Evolutionary conservation across 2,797 vertebrate genomes (phyloP), one percentile per base, ranked within the genome.

Genomic region (Myotis daubentonii): DNA sequence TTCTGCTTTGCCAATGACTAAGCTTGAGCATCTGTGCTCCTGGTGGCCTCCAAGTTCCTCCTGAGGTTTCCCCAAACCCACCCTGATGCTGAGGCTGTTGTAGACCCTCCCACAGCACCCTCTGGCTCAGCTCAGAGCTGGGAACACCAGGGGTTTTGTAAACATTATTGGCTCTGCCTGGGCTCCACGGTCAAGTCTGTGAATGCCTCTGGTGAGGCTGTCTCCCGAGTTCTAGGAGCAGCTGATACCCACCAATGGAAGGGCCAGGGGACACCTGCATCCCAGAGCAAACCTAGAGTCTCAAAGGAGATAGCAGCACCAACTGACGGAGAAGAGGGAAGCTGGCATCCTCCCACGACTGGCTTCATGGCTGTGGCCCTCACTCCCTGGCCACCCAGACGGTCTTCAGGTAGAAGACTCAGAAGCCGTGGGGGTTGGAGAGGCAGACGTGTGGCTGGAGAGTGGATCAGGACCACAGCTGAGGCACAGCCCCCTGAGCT

Each of bases 271-370:
- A 28, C 23, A n/a, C 53, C n/a, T 25, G 12, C 36, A 33, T 68
- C 62, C 33, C 60, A 90, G 51, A 91, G 70, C 55, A 53, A 80
- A 75, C 23, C 33, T 25, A 38, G 36, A 49, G 20, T 71, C 90
- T 96, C 28, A 7, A 12, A 60, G 51, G 70, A 68, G 7, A 11
- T 2, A 8, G 16, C 17, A 57, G 33, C 33, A 33, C 49, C 5
- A 17, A 57, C 33, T 9, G 16, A 36, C 20, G 1, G 87, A 57
- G 33, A 87, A 44, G 6, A n/a, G 8, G 10, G 33, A 72, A 17
- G 11, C 60, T 38, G 17, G 17, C 28, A 6, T 60, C 36, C 22
- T 53, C 49, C 38, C 0, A 12, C 20, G 41, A 7, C 11, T 8
- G 62, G 20, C 36, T 75, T 2, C 1, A 13, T 25, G 25, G 2